Percentiles rank a stretch among this genome's conserved stretches.
Conservation (phyloP, 2,888 invertebrate genomes). For the Napeogenes sylphis region DNA sequence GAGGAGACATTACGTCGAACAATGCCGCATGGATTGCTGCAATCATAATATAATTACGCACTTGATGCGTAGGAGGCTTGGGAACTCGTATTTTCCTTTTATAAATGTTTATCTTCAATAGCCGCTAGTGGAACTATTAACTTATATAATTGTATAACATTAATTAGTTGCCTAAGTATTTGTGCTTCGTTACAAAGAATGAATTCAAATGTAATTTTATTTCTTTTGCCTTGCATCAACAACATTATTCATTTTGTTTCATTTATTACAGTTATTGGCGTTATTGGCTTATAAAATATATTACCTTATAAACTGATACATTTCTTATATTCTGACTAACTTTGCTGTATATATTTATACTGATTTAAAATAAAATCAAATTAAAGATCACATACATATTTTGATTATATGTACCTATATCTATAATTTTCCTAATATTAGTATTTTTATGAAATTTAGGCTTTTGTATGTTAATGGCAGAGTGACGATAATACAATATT, state of each 20-base stretch:
- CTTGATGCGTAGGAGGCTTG: slow-evolving; percentile 65
- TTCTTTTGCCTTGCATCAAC: background rate
- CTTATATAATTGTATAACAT: slow-evolving; percentile 21
- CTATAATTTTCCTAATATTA: too few species aligned
- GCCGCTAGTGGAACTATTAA: slow-evolving; percentile 19
- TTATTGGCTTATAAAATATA: too few species aligned
- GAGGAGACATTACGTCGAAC: slow-evolving; percentile 68
- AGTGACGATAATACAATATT: too few species aligned
- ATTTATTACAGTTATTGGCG: too few species aligned
- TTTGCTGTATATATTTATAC: too few species aligned
- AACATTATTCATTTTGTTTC: background rate
- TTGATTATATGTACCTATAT: too few species aligned
- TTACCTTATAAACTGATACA: too few species aligned
- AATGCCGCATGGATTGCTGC: slow-evolving; percentile 57
- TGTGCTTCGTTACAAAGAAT: slow-evolving; percentile 3
- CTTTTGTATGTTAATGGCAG: too few species aligned
- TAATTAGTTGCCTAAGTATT: slow-evolving; percentile 18
- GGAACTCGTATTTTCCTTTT: slow-evolving; percentile 44
- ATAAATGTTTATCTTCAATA: slow-evolving; percentile 21
- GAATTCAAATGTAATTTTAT: background rate
- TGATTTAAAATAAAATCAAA: too few species aligned
- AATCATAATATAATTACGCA: slow-evolving; percentile 64
- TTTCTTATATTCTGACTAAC: too few species aligned
- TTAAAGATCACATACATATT: too few species aligned
- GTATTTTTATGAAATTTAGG: too few species aligned